These are phyloP conservation scores for Muscicapa striata DNA, from an alignment of 2,797 vertebrate species.

Conservation along the genomic window DNA sequence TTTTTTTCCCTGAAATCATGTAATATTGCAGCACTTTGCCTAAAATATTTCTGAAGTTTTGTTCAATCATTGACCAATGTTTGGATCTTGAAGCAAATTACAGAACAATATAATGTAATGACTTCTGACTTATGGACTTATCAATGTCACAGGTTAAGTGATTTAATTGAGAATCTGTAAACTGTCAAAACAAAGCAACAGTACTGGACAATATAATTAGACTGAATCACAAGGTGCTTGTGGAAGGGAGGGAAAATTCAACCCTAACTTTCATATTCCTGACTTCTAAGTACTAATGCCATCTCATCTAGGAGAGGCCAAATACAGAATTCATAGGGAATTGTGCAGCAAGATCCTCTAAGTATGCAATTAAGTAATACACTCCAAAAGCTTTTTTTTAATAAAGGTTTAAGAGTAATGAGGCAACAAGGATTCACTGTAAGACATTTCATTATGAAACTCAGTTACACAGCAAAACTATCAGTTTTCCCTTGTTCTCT, in stretches of 20 bases:
- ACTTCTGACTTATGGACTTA: not conserved
- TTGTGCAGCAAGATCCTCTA: not conserved
- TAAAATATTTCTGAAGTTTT: not conserved
- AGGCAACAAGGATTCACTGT: not conserved
- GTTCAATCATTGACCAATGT: not conserved
- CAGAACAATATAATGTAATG: not conserved
- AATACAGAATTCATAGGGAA: not conserved
- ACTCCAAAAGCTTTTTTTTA: slow-evolving; percentile 24
- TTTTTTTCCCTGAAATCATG: not conserved
- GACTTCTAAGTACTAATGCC: not conserved
- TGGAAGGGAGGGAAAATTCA: not conserved
- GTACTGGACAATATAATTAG: not conserved
- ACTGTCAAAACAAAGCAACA: not conserved
- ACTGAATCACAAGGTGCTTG: not conserved
- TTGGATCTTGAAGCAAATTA: not conserved
- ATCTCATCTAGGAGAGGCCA: not conserved
- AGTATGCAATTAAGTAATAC: slow-evolving; percentile 35
- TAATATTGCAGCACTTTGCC: not conserved
- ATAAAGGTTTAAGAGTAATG: slow-evolving; percentile 53
- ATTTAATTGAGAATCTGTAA: not conserved
- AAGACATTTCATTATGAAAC: slow-evolving; percentile 33
- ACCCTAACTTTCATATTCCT: not conserved
- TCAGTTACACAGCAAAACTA: slow-evolving; percentile 21
- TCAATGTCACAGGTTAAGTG: not conserved
- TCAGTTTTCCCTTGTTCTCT: slow-evolving; percentile 14